A percentile compares a stretch with the other conserved stretches of the same genome.
Conservation (phyloP, 1,140 invertebrate species). For the Drosophila bifasciata region DNA sequence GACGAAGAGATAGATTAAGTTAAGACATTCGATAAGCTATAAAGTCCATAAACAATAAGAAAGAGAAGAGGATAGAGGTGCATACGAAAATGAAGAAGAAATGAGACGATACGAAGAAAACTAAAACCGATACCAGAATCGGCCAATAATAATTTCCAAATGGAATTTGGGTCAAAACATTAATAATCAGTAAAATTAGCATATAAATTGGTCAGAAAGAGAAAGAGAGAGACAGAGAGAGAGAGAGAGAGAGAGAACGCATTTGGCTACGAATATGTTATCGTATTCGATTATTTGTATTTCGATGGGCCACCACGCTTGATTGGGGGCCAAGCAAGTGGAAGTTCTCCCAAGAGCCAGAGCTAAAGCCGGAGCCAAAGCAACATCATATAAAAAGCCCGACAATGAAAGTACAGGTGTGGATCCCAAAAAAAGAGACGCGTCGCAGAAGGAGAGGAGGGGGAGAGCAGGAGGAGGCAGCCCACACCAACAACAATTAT, state of each 20-base stretch:
- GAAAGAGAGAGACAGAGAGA: not conserved
- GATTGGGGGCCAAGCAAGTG: conserved; percentile 44
- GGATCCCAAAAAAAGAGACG: conserved; percentile 34
- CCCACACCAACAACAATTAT: conserved; percentile 34
- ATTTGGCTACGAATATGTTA: conserved; percentile 47
- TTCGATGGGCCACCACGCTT: conserved; percentile 50
- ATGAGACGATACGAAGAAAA: conserved; percentile 19
- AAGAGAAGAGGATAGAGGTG: conserved; percentile 18
- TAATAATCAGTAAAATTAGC: conserved; percentile 83
- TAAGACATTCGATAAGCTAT: conserved; percentile 53
- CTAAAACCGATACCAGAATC: conserved; percentile 70
- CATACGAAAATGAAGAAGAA: conserved; percentile 37
- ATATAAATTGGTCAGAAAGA: conserved; percentile 75
- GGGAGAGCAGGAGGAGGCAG: conserved; percentile 19
- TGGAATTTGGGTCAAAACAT: conserved; percentile 83
- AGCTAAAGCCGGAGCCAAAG: conserved; percentile 29
- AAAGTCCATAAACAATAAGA: conserved; percentile 36
- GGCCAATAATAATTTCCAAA: conserved; percentile 78
- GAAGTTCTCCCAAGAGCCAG: conserved; percentile 35
- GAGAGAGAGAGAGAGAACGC: conserved; percentile 16
- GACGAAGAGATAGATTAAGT: conserved; percentile 27
- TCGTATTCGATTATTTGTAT: conserved; percentile 46
- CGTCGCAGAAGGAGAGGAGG: conserved; percentile 9
- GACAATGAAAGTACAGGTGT: conserved; percentile 73
- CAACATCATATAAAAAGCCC: conserved; percentile 36